These are phyloP conservation scores for Capitella teleta DNA, from an alignment of 1,140 invertebrate species.

Conservation along the genomic window DNA sequence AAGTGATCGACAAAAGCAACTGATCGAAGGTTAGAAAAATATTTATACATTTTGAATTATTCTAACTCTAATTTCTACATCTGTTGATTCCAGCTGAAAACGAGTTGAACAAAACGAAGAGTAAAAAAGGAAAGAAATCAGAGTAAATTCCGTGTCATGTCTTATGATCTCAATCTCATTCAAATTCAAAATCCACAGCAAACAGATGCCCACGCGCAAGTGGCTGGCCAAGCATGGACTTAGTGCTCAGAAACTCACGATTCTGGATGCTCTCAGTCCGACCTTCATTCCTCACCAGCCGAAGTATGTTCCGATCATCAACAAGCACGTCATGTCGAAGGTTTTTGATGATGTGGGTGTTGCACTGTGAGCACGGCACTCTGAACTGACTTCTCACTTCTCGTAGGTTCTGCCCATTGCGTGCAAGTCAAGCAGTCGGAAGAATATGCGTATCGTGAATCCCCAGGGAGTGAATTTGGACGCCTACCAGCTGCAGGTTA, in stretches of 20 bases:
- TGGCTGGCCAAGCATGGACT: conserved; percentile 37
- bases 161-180: too few relatives aligned
- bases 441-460: conserved; percentile 23
- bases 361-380: too few relatives aligned
- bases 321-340: conserved; percentile 34
- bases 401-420: conserved; percentile 28
- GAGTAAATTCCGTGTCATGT: too few relatives aligned
- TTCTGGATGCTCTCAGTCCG: conserved; percentile 34
- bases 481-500: conserved; percentile 20
- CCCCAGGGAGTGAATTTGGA: conserved; percentile 25
- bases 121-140: too few relatives aligned
- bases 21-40: too few relatives aligned
- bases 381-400: background rate
- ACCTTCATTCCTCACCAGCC: conserved; percentile 30
- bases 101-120: too few relatives aligned
- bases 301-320: conserved; percentile 34
- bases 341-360: conserved; percentile 37
- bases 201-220: conserved; percentile 11
- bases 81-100: too few relatives aligned
- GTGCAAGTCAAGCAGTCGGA: conserved; percentile 18
- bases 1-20: conserved; percentile 20
- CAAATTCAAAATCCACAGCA: too few relatives aligned
- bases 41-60: too few relatives aligned
- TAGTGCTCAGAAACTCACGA: conserved; percentile 31
- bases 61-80: too few relatives aligned